phyloP scores from a whole-genome alignment of 2,797 vertebrate genomes.

The Oceanodroma leucorhoa region DNA sequence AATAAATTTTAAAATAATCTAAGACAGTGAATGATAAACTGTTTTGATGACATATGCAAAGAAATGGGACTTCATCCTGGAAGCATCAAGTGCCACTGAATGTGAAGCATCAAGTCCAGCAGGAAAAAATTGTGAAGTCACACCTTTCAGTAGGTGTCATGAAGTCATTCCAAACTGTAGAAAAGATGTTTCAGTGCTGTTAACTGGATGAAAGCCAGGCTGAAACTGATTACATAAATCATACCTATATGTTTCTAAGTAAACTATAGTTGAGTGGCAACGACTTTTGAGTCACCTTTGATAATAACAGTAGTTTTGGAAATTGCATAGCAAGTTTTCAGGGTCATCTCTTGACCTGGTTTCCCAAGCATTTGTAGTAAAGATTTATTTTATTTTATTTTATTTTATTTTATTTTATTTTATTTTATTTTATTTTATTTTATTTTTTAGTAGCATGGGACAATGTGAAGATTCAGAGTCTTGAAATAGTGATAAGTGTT shows the following conservation, averaged over 20 bases:
- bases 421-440: not conserved
- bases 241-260: not conserved
- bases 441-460: not conserved
- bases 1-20: not conserved
- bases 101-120: not conserved
- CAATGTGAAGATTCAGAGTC: not conserved
- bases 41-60: not conserved
- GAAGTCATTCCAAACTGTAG: not conserved
- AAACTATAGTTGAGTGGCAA: not conserved
- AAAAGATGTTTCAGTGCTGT: not conserved
- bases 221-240: not conserved
- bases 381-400: not conserved
- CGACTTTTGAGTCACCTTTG: not conserved
- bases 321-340: not conserved
- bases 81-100: not conserved
- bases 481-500: not conserved
- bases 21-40: not conserved
- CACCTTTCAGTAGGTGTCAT: not conserved
- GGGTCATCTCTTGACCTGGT: not conserved
- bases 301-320: not conserved
- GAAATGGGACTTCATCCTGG: not conserved
- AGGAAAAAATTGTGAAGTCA: not conserved
- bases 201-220: not conserved
- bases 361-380: not conserved
- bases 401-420: not conserved